These are phyloP conservation scores for Grammomys dolichurus DNA, from an alignment of 2,113 vertebrate species.

Conservation along the genomic window DNA sequence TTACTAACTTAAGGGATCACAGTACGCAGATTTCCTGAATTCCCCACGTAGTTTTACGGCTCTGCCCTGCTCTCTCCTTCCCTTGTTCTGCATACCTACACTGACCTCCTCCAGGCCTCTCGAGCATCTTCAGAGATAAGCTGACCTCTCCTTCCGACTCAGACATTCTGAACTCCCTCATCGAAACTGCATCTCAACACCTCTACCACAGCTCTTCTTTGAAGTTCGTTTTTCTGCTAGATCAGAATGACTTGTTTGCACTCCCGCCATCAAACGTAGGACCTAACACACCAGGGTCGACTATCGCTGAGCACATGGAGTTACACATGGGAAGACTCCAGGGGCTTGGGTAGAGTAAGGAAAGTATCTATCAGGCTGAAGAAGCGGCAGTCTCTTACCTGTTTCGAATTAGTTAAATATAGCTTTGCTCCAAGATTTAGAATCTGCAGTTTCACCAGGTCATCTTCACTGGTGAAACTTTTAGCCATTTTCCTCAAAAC, in stretches of 20 bases:
- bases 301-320: background rate
- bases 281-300: background rate
- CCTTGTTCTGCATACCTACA: background rate
- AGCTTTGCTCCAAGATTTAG: conserved; percentile 97
- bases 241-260: background rate
- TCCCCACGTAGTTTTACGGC: background rate
- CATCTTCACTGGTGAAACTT: conserved; percentile 94
- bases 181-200: background rate
- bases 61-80: background rate
- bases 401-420: conserved; percentile 98
- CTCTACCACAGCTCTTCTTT: background rate
- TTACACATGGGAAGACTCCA: background rate
- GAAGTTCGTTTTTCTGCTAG: background rate
- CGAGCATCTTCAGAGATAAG: background rate
- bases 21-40: background rate
- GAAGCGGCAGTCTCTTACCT: conserved; percentile 88
- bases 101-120: background rate
- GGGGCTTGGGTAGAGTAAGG: background rate
- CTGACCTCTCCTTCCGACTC: background rate
- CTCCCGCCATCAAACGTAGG: background rate
- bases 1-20: background rate
- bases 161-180: background rate
- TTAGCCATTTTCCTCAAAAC: conserved; percentile 97
- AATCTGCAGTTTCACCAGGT: conserved; percentile 97
- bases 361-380: background rate